Conservation (phyloP, 2,113 vertebrate genomes). For the Gobio gobio region DNA sequence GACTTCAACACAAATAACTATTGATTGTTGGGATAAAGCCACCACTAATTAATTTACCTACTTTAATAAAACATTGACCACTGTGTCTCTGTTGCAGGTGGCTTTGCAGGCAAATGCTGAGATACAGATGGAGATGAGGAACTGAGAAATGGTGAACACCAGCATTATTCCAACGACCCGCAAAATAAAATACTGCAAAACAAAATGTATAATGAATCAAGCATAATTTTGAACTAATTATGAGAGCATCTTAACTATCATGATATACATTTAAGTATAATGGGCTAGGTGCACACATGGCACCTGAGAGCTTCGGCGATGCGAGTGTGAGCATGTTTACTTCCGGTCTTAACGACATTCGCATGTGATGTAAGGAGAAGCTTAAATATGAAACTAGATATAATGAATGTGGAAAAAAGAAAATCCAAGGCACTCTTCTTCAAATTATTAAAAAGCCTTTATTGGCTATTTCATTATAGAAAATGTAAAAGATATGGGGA, state of each 20-base stretch:
- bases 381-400: too few species aligned
- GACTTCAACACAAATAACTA: background rate
- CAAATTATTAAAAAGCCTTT: too few species aligned
- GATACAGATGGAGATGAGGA: slow-evolving; percentile 18
- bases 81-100: background rate
- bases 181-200: background rate
- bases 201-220: background rate
- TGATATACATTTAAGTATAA: background rate
- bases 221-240: background rate
- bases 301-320: too few species aligned
- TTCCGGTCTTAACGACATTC: too few species aligned
- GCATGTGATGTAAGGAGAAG: too few species aligned
- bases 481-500: too few species aligned
- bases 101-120: background rate
- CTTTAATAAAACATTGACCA: background rate
- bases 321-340: too few species aligned
- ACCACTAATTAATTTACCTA: background rate
- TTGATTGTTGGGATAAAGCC: background rate
- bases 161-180: background rate
- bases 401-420: too few species aligned
- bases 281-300: too few species aligned
- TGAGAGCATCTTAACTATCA: background rate
- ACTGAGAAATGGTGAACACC: slow-evolving; percentile 18
- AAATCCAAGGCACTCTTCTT: too few species aligned
- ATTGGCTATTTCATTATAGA: too few species aligned